These are phyloP conservation scores for Columba livia DNA, from an alignment of 2,113 vertebrate genomes.

Conservation along the genomic window DNA sequence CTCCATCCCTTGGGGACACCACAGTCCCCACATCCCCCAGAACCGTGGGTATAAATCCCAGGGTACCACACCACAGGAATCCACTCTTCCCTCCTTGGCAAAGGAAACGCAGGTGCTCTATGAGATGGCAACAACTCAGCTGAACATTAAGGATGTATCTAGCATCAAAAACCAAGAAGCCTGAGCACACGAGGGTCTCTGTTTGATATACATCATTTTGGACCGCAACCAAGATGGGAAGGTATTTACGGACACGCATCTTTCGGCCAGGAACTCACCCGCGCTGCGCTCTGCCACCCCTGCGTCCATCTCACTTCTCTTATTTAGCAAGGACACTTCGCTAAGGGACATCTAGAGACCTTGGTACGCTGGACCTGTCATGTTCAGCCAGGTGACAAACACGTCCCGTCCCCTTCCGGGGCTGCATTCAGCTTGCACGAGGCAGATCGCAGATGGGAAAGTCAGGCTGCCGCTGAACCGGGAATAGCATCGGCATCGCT, in stretches of 20 bases:
- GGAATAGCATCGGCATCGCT: neutral
- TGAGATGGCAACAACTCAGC: neutral
- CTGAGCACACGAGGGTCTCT: neutral
- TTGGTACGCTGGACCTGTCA: neutral
- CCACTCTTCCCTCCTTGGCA: neutral
- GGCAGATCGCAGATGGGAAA: constrained; percentile 13
- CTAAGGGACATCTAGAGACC: neutral
- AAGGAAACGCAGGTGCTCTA: neutral
- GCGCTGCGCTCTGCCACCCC: neutral
- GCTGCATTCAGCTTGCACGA: neutral
- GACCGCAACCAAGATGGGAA: neutral
- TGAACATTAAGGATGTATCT: neutral
- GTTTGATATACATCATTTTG: neutral
- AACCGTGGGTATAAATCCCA: rapidly evolving
- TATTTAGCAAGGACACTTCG: neutral
- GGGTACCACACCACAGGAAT: neutral
- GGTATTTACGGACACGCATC: neutral
- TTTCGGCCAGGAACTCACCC: neutral
- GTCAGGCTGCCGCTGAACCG: neutral
- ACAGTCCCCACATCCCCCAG: neutral
- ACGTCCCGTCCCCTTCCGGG: neutral
- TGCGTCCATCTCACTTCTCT: rapidly evolving
- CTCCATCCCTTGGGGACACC: no score
- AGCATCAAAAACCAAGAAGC: neutral
- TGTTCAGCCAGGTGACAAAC: neutral